A percentile compares a stretch with the other conserved stretches of the same genome.
These are phyloP conservation scores for Drosophila subobscura DNA, from an alignment of 1,140 invertebrate species.

Conservation along the genomic window DNA sequence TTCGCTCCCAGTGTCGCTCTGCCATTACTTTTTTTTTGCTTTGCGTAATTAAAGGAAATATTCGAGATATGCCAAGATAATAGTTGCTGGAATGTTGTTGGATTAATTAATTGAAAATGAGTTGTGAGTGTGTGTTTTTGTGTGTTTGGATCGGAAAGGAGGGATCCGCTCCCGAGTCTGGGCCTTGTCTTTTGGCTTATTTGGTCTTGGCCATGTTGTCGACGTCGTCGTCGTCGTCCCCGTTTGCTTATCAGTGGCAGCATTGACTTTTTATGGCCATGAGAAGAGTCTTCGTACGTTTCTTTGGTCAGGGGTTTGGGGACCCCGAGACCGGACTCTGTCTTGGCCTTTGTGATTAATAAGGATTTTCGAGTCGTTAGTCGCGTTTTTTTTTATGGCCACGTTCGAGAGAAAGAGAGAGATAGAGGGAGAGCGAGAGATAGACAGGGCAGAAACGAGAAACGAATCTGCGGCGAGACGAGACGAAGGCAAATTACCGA, in stretches of 20 bases:
- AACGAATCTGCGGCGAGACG: constrained; percentile 20
- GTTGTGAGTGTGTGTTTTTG: constrained; percentile 41
- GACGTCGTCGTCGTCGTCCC: constrained; percentile 3
- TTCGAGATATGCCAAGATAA: constrained; percentile 81
- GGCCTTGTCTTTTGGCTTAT: constrained; percentile 57
- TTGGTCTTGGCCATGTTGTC: constrained; percentile 68
- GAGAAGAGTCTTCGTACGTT: constrained; percentile 5
- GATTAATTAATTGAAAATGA: constrained; percentile 83
- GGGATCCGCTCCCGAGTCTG: constrained; percentile 23
- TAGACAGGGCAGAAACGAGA: constrained; percentile 7
- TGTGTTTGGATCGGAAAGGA: constrained; percentile 19
- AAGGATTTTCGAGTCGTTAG: constrained; percentile 82
- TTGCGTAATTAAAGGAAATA: constrained; percentile 81
- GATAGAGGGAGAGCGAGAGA: background rate
- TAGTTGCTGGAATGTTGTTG: constrained; percentile 79
- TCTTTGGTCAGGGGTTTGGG: too few relatives aligned
- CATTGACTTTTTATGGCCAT: constrained; percentile 79
- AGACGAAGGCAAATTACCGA: constrained; percentile 76
- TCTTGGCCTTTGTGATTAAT: constrained; percentile 72
- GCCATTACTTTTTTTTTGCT: constrained; percentile 4
- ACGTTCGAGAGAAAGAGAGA: constrained; percentile 20
- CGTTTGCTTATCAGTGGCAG: constrained; percentile 77
- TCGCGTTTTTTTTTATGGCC: constrained; percentile 51
- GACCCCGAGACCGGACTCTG: constrained; percentile 22
- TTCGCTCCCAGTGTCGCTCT: constrained; percentile 10